Evolutionary conservation across 1,140 invertebrate species (phyloP).

Genomic region (Brachionus angularis): DNA sequence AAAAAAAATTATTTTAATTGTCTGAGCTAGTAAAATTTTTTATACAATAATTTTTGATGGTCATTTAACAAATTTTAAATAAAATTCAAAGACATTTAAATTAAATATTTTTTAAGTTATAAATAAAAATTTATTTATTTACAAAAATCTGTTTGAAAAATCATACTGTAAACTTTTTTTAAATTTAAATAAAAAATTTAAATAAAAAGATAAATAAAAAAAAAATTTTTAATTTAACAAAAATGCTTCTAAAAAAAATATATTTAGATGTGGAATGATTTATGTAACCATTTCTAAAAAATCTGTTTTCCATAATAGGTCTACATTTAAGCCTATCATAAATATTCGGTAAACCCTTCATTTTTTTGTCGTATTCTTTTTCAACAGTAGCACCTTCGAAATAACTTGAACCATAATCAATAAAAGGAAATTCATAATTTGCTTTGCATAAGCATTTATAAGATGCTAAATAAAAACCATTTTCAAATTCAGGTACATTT

Average conservation of each 20-base stretch:
- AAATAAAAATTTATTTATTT: too few relatives aligned
- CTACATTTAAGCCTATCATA: slow-evolving; percentile 39
- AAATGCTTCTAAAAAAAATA: not conserved
- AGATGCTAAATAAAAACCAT: slow-evolving; percentile 30
- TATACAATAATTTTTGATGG: too few relatives aligned
- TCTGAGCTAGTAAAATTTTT: too few relatives aligned
- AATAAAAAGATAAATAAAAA: too few relatives aligned
- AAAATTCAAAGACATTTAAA: too few relatives aligned
- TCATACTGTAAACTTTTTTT: too few relatives aligned
- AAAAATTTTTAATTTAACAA: too few relatives aligned
- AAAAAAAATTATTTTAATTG: too few relatives aligned
- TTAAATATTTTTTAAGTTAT: too few relatives aligned
- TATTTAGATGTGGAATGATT: slow-evolving; percentile 3
- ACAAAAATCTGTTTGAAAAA: too few relatives aligned
- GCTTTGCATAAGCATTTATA: slow-evolving; percentile 33
- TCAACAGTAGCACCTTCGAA: slow-evolving; percentile 42
- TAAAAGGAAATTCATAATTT: slow-evolving; percentile 42
- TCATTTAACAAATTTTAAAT: too few relatives aligned
- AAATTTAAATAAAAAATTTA: too few relatives aligned
- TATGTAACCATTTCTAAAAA: slow-evolving; percentile 11
- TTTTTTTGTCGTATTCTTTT: slow-evolving; percentile 40
- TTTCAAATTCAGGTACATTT: slow-evolving; percentile 40
- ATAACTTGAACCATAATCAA: slow-evolving; percentile 43
- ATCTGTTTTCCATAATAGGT: slow-evolving; percentile 6
- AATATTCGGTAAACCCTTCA: slow-evolving; percentile 36